phyloP scores from a whole-genome alignment of 1,140 invertebrate genomes.

The Chironomus tepperi region DNA sequence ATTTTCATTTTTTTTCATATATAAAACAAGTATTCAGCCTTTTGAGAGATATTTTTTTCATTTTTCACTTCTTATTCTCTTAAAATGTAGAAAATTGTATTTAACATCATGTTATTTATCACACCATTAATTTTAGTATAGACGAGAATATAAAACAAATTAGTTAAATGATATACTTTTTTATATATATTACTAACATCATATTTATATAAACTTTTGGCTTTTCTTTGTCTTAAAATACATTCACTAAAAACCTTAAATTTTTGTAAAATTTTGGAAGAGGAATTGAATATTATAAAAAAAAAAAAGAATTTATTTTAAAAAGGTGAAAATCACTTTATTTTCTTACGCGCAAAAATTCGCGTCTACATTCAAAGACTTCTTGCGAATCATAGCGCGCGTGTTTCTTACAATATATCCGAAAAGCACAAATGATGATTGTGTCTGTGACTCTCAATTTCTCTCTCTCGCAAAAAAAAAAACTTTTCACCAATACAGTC shows the following conservation, averaged over 20 bases:
- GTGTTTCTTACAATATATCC: constrained; percentile 12
- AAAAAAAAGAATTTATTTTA: neutral
- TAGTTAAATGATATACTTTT: too few species aligned
- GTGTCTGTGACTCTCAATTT: neutral
- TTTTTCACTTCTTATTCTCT: neutral
- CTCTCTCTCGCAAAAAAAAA: neutral
- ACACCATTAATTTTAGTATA: too few species aligned
- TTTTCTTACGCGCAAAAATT: constrained; percentile 12
- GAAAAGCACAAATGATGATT: neutral
- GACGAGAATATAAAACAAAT: too few species aligned
- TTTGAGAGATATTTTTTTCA: neutral
- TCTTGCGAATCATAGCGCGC: constrained; percentile 11
- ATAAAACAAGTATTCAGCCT: neutral
- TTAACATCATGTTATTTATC: too few species aligned
- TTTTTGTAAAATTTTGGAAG: neutral
- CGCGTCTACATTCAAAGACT: constrained; percentile 11
- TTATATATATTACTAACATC: constrained; percentile 13
- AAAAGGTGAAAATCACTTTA: constrained; percentile 9
- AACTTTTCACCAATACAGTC: neutral
- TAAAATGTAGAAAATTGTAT: neutral
- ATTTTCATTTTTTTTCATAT: neutral
- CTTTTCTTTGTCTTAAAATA: constrained; percentile 14
- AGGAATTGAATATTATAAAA: too few species aligned
- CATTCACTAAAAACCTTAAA: neutral
- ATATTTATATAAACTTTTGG: constrained; percentile 3